phyloP scores from a whole-genome alignment of 2,113 vertebrate species.

The Lycaon pictus region DNA sequence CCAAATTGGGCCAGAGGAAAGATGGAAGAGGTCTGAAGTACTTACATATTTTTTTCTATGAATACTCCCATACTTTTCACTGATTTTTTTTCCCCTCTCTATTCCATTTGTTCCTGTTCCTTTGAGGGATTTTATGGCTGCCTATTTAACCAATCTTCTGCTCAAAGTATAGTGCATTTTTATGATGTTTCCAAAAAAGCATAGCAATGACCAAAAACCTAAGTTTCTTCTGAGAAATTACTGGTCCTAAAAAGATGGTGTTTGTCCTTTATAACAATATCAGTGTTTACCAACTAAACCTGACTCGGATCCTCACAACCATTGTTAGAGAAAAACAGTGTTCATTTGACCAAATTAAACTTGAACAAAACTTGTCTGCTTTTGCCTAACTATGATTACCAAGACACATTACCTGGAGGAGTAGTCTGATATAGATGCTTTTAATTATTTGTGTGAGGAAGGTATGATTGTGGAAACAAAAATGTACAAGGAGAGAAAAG shows the following conservation, averaged over 20 bases:
- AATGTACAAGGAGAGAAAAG: neutral
- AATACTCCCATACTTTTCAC: neutral
- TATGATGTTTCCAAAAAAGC: neutral
- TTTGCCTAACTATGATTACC: neutral
- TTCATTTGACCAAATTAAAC: neutral
- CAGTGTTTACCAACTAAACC: neutral
- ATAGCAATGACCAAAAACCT: neutral
- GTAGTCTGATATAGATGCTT: neutral
- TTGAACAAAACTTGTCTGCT: neutral
- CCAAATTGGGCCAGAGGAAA: neutral
- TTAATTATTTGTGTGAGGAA: neutral
- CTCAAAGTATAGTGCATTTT: neutral
- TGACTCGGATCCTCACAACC: neutral
- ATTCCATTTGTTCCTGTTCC: neutral
- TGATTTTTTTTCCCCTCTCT: constrained; percentile 40
- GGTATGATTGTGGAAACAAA: neutral
- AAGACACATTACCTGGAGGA: neutral
- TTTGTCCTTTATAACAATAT: neutral
- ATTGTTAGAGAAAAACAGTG: neutral
- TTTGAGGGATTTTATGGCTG: neutral
- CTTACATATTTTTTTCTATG: neutral
- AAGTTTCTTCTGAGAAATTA: neutral
- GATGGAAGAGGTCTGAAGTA: neutral
- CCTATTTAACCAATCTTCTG: neutral
- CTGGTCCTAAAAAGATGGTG: neutral